Conservation (phyloP, 1,140 invertebrate species). For the Drosophila baimaii region DNA sequence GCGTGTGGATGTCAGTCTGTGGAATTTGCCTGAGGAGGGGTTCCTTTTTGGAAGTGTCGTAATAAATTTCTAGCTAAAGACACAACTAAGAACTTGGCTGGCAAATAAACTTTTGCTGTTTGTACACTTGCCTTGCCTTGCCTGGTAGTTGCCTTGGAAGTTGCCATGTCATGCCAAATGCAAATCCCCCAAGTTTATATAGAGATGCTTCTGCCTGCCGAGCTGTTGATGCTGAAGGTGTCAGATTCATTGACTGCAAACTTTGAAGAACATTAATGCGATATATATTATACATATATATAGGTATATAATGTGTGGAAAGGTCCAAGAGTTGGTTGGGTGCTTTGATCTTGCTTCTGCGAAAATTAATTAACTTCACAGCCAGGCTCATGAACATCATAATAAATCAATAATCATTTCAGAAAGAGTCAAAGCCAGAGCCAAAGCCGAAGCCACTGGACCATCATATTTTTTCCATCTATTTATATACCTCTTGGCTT, state of each 20-base stretch:
- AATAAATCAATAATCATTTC: constrained; percentile 47
- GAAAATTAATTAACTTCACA: constrained; percentile 51
- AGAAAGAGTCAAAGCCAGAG: background rate
- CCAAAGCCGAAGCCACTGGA: background rate
- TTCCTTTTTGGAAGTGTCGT: constrained; percentile 42
- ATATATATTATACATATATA: constrained; percentile 2
- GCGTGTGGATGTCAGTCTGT: constrained; percentile 19
- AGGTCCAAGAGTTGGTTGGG: background rate
- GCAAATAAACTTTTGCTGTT: constrained; percentile 56
- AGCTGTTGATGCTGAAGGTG: constrained; percentile 34
- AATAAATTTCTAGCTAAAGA: constrained; percentile 49
- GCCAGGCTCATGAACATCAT: constrained; percentile 15
- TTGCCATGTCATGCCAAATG: constrained; percentile 50
- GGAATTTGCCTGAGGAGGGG: constrained; percentile 33
- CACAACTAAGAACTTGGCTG: constrained; percentile 28
- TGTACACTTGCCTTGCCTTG: constrained; percentile 32
- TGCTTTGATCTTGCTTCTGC: constrained; percentile 21
- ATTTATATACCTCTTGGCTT: constrained; percentile 34
- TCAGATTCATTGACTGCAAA: constrained; percentile 43
- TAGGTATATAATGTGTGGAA: background rate
- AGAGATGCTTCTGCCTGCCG: constrained; percentile 14
- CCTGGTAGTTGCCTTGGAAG: constrained; percentile 31
- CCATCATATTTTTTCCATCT: constrained; percentile 33
- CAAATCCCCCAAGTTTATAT: constrained; percentile 34
- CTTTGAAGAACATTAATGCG: constrained; percentile 28